Percentiles rank a stretch among this genome's conserved stretches.
Conservation (phyloP, 2,113 vertebrate genomes). For the Fregata magnificens region DNA sequence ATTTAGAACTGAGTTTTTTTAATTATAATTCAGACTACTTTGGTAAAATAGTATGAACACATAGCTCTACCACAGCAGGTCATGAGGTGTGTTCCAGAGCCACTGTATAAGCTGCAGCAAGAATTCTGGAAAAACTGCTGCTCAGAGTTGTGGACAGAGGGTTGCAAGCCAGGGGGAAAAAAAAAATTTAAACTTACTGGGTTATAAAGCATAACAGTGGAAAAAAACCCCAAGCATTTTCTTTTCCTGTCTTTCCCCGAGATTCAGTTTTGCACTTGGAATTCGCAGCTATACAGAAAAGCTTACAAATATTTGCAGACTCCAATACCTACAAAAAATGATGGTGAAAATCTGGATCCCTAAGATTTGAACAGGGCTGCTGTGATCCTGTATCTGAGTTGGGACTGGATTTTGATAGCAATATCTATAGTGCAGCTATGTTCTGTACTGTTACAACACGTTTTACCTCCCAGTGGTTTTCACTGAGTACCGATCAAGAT, state of each 20-base stretch:
- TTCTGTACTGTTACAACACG: not conserved
- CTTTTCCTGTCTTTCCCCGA: not conserved
- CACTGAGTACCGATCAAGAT: not conserved
- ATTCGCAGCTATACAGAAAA: not conserved
- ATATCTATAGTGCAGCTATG: not conserved
- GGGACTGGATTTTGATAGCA: not conserved
- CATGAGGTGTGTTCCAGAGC: not conserved
- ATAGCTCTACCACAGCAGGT: not conserved
- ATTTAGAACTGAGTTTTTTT: not conserved
- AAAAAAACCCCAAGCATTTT: not conserved
- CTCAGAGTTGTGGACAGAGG: not conserved
- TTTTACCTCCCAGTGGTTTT: not conserved
- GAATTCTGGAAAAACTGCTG: not conserved
- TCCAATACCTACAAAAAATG: not conserved
- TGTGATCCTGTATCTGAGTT: not conserved
- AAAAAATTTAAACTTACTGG: not conserved
- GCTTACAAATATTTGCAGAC: not conserved
- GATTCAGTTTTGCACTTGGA: not conserved
- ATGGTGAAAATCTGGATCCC: not conserved
- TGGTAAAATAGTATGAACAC: not conserved
- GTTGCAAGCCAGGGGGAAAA: not conserved
- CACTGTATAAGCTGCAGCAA: not conserved
- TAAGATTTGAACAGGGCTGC: not conserved
- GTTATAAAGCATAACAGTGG: not conserved
- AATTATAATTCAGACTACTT: not conserved